Base-by-base conservation (phyloP, 2,797 vertebrate species). In the Helostoma temminkii region DNA sequence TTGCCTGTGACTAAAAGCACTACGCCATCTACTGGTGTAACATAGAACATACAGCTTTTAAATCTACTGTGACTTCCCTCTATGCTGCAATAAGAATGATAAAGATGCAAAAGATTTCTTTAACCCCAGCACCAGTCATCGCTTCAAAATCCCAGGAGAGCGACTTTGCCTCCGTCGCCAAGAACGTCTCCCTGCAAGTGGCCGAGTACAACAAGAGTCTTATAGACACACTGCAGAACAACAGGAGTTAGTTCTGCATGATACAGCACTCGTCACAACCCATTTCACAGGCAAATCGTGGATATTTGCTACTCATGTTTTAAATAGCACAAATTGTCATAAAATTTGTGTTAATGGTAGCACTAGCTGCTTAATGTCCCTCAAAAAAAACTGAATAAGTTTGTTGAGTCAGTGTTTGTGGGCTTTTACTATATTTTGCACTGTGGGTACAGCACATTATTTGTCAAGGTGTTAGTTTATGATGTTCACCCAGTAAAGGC, bases 111-210 rank as follows among this genome's bases (percentile, higher is more conserved):
- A n/a, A n/a, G n/a, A n/a, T n/a, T 80, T 83, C 95, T 91, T 95
- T 92, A 92, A 96, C 93, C 81, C 41, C 32, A 72, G 6, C 48
- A 0, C 57, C 90, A 99, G 97, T 98, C 90, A 98, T 98, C 69
- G 95, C 96, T 71, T 95, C 96, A 1, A 99, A 98, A 90, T 94
- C 93, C 76, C 96, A 95, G 78, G 97, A 99, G 82, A 98, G 96
- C 68, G 95, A 99, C 93, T 99, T 95, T 71, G 90, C 78, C 37
- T 91, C 94, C 0, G 71, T 98, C 22, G 93, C 94, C 90, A 94
- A 95, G 81, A 96, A 88, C 0, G 95, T 96, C 47, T 89, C 68
- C 79, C 96, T 94, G 50, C 95, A 96, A 77, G 93, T 98, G 80
- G 72, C 89, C 1, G 96, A 98, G 12, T 95, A 97, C 87, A 99